Evolutionary conservation across 2,797 vertebrate species (phyloP).

Genomic region (Sylvia borin): DNA sequence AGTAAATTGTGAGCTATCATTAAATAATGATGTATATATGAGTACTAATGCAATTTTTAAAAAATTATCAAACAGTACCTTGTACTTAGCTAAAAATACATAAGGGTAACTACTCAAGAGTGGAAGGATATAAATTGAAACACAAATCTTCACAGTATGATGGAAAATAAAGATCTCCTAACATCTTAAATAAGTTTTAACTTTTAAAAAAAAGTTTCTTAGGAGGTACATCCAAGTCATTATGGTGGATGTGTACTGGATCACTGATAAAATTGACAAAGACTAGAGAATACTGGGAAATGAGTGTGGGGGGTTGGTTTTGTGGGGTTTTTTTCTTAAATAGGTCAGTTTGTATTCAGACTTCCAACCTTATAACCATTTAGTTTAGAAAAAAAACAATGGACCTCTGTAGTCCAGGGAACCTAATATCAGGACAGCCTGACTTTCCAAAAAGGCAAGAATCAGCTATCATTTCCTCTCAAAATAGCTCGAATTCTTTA

Average conservation of each 20-base stretch:
- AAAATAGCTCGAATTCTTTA: constrained; percentile 1
- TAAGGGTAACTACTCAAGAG: background rate
- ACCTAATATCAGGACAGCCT: constrained; percentile 36
- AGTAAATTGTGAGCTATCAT: background rate
- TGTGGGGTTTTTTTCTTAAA: background rate
- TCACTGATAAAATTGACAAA: background rate
- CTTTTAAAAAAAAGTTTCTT: background rate
- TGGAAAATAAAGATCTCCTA: background rate
- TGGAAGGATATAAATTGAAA: background rate
- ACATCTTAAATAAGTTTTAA: background rate
- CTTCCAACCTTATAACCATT: background rate
- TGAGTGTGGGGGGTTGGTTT: background rate
- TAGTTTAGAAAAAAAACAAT: constrained; percentile 47
- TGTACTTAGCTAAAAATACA: background rate
- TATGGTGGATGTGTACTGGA: background rate
- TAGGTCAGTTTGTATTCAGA: background rate
- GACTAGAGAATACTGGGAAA: background rate
- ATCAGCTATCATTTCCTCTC: constrained; percentile 10
- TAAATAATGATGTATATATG: background rate
- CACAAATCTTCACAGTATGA: background rate
- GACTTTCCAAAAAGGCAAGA: constrained; percentile 16
- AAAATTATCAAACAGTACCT: background rate
- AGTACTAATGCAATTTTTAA: background rate
- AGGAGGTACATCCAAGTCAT: background rate
- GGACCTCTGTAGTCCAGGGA: constrained; percentile 49